Percentiles rank a stretch among this genome's conserved stretches.
phyloP scores from a whole-genome alignment of 2,113 vertebrate species.

The Corythaixoides concolor region DNA sequence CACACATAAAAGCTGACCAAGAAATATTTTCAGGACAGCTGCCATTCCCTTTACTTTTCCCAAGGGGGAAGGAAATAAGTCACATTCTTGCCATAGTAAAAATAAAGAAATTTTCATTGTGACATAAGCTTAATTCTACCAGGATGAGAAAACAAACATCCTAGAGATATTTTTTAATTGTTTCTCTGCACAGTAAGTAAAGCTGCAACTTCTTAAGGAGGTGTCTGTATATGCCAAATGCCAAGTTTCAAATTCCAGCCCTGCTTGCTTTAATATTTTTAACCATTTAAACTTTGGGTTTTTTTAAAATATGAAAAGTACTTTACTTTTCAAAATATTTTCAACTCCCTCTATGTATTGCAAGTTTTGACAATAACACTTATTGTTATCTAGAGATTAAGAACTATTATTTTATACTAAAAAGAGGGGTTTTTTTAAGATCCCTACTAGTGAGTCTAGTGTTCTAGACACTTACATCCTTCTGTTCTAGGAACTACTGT shows the following conservation, averaged over 20 bases:
- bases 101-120: background rate
- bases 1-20: background rate
- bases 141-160: background rate
- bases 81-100: background rate
- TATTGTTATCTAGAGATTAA: background rate
- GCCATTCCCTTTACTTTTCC: background rate
- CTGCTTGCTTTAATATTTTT: background rate
- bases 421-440: rapidly evolving
- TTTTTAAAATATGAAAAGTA: background rate
- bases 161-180: background rate
- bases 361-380: background rate
- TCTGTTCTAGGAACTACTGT: background rate
- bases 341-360: background rate
- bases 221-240: background rate
- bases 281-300: background rate
- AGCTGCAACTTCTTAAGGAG: background rate
- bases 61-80: background rate
- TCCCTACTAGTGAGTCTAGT: background rate
- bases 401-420: background rate
- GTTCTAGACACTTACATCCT: background rate
- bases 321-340: background rate
- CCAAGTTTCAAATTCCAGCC: background rate
- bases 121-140: background rate
- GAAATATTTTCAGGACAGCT: background rate
- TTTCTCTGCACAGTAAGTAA: background rate